A percentile compares a stretch with the other conserved stretches of the same genome.
Evolutionary conservation across 2,888 invertebrate genomes (phyloP).

Genomic region (Polymixis lichenea): DNA sequence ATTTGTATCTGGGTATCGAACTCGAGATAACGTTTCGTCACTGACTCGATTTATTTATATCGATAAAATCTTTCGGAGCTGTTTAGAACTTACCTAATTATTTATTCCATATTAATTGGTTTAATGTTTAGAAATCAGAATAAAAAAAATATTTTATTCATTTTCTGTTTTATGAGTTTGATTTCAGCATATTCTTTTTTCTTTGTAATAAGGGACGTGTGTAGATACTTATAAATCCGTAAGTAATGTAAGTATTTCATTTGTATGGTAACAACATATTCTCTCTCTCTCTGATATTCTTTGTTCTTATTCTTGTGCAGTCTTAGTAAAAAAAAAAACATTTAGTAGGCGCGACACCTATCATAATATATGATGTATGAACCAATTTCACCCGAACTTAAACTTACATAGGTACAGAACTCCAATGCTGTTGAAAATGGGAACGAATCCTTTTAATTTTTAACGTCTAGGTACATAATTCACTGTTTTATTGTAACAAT

Average conservation of each 20-base stretch:
- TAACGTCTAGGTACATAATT: neutral
- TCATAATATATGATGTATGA: no score
- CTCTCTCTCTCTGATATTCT: no score
- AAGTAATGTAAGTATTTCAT: no score
- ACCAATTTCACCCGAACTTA: no score
- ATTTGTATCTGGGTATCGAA: constrained; percentile 30
- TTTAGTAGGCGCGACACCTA: no score
- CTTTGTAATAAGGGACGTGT: neutral
- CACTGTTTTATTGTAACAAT: neutral
- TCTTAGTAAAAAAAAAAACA: no score
- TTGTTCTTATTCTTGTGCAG: no score
- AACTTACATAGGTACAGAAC: no score
- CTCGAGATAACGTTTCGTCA: constrained; percentile 30
- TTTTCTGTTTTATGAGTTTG: neutral
- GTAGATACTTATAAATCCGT: neutral
- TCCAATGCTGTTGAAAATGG: no score
- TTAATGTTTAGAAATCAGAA: neutral
- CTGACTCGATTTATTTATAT: constrained; percentile 33
- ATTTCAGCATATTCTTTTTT: neutral
- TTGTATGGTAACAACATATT: no score
- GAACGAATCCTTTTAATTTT: constrained; percentile 2
- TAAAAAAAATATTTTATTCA: neutral
- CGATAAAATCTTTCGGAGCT: constrained; percentile 31
- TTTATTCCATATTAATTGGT: constrained; percentile 18
- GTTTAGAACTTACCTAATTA: constrained; percentile 4